Evolutionary conservation across 2,797 vertebrate genomes (phyloP).

Genomic region (Poeciliopsis gracilis): DNA sequence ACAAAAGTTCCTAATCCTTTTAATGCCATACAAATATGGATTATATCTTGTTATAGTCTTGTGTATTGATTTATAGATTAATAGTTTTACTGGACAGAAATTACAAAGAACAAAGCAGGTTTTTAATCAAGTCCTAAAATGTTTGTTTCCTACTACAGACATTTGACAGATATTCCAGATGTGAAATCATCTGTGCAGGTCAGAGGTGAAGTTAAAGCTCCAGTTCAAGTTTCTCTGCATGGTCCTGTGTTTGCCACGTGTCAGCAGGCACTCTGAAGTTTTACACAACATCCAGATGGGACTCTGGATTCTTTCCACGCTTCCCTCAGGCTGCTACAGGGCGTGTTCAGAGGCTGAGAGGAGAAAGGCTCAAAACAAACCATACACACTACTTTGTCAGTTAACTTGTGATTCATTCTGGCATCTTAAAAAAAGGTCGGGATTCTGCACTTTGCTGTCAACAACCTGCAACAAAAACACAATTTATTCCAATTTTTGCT

Average conservation of each 20-base stretch:
- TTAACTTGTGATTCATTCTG: not conserved
- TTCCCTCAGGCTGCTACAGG: conserved; percentile 23
- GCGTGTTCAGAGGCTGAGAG: conserved; percentile 30
- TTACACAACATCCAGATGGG: conserved; percentile 78
- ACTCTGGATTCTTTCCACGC: conserved; percentile 72
- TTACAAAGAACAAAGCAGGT: too few relatives aligned
- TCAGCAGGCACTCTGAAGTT: conserved; percentile 59
- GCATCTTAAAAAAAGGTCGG: not conserved
- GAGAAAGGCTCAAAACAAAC: conserved; percentile 53
- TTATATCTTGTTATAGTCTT: too few relatives aligned
- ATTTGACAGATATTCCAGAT: not conserved
- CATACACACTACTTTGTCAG: not conserved
- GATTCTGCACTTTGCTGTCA: not conserved
- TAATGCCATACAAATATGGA: too few relatives aligned
- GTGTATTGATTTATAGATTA: too few relatives aligned
- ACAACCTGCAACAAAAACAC: not conserved
- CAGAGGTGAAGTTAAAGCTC: not conserved
- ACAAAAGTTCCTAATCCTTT: too few relatives aligned
- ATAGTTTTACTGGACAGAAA: too few relatives aligned
- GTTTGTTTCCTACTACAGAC: not conserved
- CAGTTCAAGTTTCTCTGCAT: not conserved
- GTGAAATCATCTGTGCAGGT: not conserved
- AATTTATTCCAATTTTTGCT: not conserved
- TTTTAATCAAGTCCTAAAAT: too few relatives aligned
- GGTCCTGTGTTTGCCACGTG: conserved; percentile 79